These are phyloP conservation scores for Cynocephalus volans DNA, from an alignment of 2,113 vertebrate genomes.

Conservation along the genomic window DNA sequence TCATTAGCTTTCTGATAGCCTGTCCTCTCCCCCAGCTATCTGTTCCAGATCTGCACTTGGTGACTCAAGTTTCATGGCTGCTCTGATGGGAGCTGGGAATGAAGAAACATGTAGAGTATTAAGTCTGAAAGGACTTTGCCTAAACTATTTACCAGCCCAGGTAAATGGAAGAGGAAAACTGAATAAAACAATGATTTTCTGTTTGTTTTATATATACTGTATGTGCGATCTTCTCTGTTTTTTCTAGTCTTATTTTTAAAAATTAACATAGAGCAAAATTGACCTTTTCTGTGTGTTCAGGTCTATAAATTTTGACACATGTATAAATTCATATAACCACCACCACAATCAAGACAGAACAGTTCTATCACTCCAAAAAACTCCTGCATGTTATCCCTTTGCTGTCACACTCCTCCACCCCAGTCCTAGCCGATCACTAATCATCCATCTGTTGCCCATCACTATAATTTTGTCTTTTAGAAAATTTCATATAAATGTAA, in stretches of 20 bases:
- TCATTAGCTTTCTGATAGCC: conserved; percentile 65
- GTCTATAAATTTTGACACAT: not conserved
- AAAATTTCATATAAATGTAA: conserved; percentile 21
- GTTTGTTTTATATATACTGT: not conserved
- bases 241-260: conserved; percentile 19
- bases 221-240: not conserved
- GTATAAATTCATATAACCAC: not conserved
- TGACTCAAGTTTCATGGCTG: conserved; percentile 65
- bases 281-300: not conserved
- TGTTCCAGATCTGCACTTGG: conserved; percentile 75
- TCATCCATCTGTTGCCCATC: not conserved
- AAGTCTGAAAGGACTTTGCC: conserved; percentile 56
- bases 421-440: not conserved
- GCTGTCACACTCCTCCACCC: not conserved
- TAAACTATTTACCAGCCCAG: not conserved
- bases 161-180: not conserved
- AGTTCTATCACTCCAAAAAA: not conserved
- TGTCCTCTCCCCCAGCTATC: conserved; percentile 74
- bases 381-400: not conserved
- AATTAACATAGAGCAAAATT: not conserved
- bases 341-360: not conserved
- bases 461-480: not conserved
- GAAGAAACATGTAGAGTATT: conserved; percentile 33
- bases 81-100: conserved; percentile 49
- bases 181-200: not conserved